A percentile compares a stretch with the other conserved stretches of the same genome.
These are phyloP conservation scores for Drosophila pseudotalamancana DNA, from an alignment of 2,888 invertebrate genomes.

Conservation along the genomic window DNA sequence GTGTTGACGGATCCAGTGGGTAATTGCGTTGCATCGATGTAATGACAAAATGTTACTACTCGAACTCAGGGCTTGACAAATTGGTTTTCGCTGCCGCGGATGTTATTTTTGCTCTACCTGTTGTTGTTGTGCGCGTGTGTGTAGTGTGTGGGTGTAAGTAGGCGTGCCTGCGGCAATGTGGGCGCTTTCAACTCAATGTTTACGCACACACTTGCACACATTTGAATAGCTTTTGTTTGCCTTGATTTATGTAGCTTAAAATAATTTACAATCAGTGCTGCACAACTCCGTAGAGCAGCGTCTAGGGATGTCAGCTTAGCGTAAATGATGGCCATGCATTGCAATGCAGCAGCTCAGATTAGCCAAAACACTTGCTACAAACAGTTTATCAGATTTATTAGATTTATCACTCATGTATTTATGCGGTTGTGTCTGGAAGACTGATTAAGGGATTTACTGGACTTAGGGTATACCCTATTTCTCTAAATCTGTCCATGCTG, in stretches of 20 bases:
- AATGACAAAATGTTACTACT: constrained; percentile 57
- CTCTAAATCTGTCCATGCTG: too few relatives aligned
- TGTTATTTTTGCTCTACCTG: constrained; percentile 25
- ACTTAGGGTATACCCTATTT: too few relatives aligned
- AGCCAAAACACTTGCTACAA: constrained; percentile 5
- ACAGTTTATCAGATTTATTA: constrained; percentile 14
- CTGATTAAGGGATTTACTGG: too few relatives aligned
- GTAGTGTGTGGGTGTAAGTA: constrained; percentile 7
- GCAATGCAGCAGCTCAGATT: constrained; percentile 26
- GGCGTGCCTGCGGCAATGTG: constrained; percentile 10
- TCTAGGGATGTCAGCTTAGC: constrained; percentile 29
- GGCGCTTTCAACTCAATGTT: constrained; percentile 13
- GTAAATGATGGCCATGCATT: constrained; percentile 35
- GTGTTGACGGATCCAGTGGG: constrained; percentile 3
- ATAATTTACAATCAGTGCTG: constrained; percentile 57
- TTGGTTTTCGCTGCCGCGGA: constrained; percentile 48
- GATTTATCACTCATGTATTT: too few relatives aligned
- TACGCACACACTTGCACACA: neutral
- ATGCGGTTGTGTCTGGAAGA: too few relatives aligned
- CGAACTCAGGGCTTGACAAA: constrained; percentile 58
- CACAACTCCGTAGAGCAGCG: constrained; percentile 22
- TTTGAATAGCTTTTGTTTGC: constrained; percentile 37
- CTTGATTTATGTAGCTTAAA: constrained; percentile 70
- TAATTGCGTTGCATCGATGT: constrained; percentile 56
- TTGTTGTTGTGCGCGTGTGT: constrained; percentile 9